Evolutionary conservation across 2,797 vertebrate species (phyloP).

Genomic region (Phalanger gymnotis): DNA sequence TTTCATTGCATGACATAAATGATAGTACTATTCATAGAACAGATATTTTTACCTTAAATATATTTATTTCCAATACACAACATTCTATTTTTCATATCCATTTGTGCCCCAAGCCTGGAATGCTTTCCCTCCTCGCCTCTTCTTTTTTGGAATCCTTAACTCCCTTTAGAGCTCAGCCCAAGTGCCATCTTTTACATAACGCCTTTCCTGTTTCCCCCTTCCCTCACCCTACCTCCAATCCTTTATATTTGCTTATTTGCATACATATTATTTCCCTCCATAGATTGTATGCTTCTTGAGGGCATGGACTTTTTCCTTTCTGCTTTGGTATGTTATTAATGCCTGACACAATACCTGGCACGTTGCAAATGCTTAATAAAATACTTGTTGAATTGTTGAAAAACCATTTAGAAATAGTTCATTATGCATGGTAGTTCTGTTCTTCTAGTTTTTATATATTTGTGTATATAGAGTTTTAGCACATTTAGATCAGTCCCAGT

Average conservation of each 20-base stretch:
- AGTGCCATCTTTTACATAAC: not conserved
- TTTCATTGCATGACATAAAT: conserved; percentile 38
- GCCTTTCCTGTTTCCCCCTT: not conserved
- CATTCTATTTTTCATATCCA: not conserved
- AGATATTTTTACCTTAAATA: not conserved
- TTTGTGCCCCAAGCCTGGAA: not conserved
- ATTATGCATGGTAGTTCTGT: conserved; percentile 21
- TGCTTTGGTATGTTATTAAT: not conserved
- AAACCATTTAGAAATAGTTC: conserved; percentile 25
- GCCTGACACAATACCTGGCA: not conserved
- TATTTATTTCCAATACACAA: not conserved
- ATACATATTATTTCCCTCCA: not conserved
- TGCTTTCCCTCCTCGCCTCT: not conserved
- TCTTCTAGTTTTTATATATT: not conserved
- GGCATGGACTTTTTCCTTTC: not conserved
- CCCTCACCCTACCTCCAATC: not conserved
- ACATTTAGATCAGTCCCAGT: not conserved
- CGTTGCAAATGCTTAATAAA: not conserved
- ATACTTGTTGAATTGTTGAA: conserved; percentile 24
- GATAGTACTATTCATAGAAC: conserved; percentile 35
- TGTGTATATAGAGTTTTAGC: not conserved
- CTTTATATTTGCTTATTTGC: not conserved
- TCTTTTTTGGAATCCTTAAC: not conserved
- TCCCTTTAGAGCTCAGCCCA: not conserved
- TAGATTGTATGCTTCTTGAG: not conserved